phyloP scores from a whole-genome alignment of 2,797 vertebrate species.

The Cichlasoma orientale region DNA sequence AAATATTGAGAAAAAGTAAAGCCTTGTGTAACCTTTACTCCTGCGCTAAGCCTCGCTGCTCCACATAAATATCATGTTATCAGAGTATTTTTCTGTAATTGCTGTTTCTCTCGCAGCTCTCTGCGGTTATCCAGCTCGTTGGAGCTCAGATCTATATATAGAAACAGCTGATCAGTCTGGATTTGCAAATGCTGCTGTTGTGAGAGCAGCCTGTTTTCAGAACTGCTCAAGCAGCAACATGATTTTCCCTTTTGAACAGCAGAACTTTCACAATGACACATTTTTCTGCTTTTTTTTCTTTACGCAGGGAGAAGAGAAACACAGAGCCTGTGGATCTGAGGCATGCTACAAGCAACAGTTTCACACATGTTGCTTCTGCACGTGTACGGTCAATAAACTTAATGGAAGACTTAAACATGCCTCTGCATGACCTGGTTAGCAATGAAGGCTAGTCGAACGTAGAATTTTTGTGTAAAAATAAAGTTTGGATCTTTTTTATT shows the following conservation, averaged over 20 bases:
- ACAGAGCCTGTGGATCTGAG: conserved; percentile 1
- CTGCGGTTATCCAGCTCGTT: conserved; percentile 40
- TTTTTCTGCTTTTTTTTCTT: not conserved
- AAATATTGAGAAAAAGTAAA: conserved; percentile 34
- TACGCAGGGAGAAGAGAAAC: conserved; percentile 13
- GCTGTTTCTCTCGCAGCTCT: conserved; percentile 45
- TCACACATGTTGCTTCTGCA: conserved; percentile 33
- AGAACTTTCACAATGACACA: conserved; percentile 62
- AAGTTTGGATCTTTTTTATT: conserved; percentile 7
- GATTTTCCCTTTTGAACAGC: conserved; percentile 50
- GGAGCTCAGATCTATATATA: conserved; percentile 53
- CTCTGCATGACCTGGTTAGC: conserved; percentile 16
- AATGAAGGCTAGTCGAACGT: not conserved
- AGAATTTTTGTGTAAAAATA: not conserved
- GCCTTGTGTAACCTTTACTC: conserved; percentile 24
- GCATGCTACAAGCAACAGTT: not conserved
- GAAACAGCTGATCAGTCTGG: conserved; percentile 69
- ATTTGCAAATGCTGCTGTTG: conserved; percentile 60
- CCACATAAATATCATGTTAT: conserved; percentile 43
- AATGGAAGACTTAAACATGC: not conserved
- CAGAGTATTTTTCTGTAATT: conserved; percentile 51
- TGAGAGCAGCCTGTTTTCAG: conserved; percentile 56
- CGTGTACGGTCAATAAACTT: conserved; percentile 10
- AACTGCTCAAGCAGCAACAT: conserved; percentile 57
- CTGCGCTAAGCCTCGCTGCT: conserved; percentile 10